A percentile compares a stretch with the other conserved stretches of the same genome.
Conservation (phyloP, 2,888 invertebrate species). For the Epicampocera succincta region DNA sequence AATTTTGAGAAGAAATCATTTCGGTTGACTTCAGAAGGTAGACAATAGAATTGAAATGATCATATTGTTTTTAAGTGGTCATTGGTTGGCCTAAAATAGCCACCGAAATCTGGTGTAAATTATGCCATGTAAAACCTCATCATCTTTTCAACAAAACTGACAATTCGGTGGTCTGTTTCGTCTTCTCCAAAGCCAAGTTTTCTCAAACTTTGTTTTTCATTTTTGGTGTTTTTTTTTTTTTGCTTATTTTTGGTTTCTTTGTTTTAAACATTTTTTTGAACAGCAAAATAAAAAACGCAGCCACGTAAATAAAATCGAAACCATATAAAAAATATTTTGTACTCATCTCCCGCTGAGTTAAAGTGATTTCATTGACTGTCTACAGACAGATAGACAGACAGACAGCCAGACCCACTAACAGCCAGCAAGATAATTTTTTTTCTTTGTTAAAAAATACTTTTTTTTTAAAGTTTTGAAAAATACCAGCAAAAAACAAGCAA, state of each 20-base stretch:
- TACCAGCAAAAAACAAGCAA: conserved; percentile 16
- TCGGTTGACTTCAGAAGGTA: conserved; percentile 42
- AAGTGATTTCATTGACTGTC: conserved; percentile 74
- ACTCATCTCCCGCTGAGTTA: conserved; percentile 77
- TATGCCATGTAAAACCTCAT: conserved; percentile 49
- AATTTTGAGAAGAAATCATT: conserved; percentile 20
- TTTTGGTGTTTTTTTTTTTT: too few relatives aligned
- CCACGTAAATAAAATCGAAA: conserved; percentile 63
- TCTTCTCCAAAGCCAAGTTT: conserved; percentile 21
- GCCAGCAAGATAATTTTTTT: conserved; percentile 41
- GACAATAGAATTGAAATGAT: conserved; percentile 47
- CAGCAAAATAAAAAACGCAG: conserved; percentile 37
- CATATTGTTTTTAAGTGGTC: conserved; percentile 20
- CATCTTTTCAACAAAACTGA: conserved; percentile 36
- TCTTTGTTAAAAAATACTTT: conserved; percentile 14
- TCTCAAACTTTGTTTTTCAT: conserved; percentile 9
- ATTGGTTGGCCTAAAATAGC: conserved; percentile 11
- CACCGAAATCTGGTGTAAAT: conserved; percentile 39
- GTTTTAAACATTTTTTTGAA: conserved; percentile 39
- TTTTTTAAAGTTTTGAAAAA: conserved; percentile 19
- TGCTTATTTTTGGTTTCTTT: conserved; percentile 49
- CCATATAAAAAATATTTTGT: conserved; percentile 63
- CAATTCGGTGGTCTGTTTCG: conserved; percentile 49
- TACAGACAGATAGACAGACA: conserved; percentile 65
- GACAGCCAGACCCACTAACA: conserved; percentile 38